Evolutionary conservation across 2,113 vertebrate genomes (phyloP).

Genomic region (Macrotus californicus): DNA sequence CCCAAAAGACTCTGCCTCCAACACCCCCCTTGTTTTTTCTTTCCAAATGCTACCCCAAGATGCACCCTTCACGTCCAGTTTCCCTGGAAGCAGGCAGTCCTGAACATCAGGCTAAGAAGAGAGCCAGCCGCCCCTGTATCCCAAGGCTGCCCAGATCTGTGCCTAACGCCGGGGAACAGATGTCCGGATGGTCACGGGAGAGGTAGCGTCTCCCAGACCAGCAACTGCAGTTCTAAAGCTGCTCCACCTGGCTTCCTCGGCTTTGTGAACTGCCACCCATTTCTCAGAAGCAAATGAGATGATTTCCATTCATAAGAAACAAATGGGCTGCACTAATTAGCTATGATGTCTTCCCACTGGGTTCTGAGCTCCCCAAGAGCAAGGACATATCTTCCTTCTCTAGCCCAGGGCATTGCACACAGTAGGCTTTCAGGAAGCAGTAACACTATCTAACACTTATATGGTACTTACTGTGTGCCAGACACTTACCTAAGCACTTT

Average conservation of each 20-base stretch:
- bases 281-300: neutral
- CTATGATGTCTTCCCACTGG: neutral
- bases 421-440: neutral
- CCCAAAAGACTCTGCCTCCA: neutral
- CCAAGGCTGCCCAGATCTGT: neutral
- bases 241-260: neutral
- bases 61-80: neutral
- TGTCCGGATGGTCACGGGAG: accelerated
- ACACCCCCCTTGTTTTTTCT: neutral
- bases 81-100: neutral
- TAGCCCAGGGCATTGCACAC: neutral
- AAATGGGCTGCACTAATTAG: neutral
- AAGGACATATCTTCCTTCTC: neutral
- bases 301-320: neutral
- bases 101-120: neutral
- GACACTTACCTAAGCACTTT: neutral
- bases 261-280: no score
- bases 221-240: neutral
- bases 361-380: neutral
- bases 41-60: neutral
- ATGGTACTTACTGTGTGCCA: neutral
- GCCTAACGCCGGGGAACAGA: neutral
- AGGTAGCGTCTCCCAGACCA: neutral
- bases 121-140: neutral
- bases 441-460: neutral